Conservation (phyloP, 2,888 invertebrate species). For the Metalampra italica region DNA sequence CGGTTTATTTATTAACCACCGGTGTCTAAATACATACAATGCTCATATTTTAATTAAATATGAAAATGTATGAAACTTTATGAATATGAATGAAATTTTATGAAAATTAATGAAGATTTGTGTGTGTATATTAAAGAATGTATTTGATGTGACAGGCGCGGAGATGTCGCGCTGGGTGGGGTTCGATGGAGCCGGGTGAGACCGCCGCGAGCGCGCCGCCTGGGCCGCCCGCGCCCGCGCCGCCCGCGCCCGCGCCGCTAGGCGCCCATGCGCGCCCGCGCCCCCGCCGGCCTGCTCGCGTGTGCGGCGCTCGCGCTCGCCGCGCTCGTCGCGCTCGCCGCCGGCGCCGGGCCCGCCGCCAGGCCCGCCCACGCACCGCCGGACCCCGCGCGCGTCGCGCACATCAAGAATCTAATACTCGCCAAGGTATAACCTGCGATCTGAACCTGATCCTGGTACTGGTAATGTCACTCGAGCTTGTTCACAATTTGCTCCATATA, state of each 20-base stretch:
- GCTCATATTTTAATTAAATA: no score
- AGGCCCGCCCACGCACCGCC: conserved; percentile 41
- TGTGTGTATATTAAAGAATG: no score
- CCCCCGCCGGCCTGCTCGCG: conserved; percentile 66
- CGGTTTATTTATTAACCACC: no score
- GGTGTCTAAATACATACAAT: no score
- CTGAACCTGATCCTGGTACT: conserved; percentile 15
- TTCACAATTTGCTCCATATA: no score
- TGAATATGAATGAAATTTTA: no score
- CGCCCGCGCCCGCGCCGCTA: conserved; percentile 37
- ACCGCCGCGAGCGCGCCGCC: conserved; percentile 59
- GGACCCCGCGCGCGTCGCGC: conserved; percentile 25
- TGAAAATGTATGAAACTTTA: no score
- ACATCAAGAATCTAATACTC: conserved; percentile 32
- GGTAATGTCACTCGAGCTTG: not conserved
- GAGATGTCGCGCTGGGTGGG: conserved; percentile 67
- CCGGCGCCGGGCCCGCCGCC: conserved; percentile 54
- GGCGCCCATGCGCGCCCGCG: conserved; percentile 56
- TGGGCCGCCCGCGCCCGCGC: conserved; percentile 71
- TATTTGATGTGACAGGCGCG: conserved; percentile 61
- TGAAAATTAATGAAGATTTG: no score
- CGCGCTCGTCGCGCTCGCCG: conserved; percentile 65
- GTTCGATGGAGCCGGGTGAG: conserved; percentile 71
- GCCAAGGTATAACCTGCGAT: conserved; percentile 11
- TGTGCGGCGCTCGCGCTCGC: conserved; percentile 72